phyloP scores from a whole-genome alignment of 2,888 invertebrate genomes.

The Lagria hirta region DNA sequence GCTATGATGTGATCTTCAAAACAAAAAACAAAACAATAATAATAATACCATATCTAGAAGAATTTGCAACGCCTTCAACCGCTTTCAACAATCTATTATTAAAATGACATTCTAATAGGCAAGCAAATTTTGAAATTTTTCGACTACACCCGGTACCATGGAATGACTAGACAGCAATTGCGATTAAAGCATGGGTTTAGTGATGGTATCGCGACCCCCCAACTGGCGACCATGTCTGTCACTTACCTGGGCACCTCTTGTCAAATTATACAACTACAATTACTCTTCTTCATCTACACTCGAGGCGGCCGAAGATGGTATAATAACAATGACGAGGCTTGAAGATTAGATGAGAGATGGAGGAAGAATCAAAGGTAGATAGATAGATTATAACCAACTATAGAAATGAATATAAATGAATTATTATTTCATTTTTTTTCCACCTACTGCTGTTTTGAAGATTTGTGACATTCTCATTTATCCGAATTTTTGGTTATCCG shows the following conservation, averaged over 20 bases:
- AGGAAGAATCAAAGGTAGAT: neutral
- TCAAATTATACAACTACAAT: slow-evolving; percentile 49
- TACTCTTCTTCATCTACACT: slow-evolving; percentile 42
- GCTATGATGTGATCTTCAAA: too few relatives aligned
- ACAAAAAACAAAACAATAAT: too few relatives aligned
- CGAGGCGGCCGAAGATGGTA: slow-evolving; percentile 27
- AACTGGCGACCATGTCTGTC: slow-evolving; percentile 50
- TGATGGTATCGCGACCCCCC: slow-evolving; percentile 52
- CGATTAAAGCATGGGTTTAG: slow-evolving; percentile 42
- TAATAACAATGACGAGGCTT: slow-evolving; percentile 28
- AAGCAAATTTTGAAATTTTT: neutral
- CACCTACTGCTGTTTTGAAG: too few relatives aligned
- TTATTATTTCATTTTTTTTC: too few relatives aligned
- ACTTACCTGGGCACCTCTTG: slow-evolving; percentile 52
- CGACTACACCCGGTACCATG: too few relatives aligned
- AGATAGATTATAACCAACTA: too few relatives aligned
- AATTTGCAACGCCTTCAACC: neutral
- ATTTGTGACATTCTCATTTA: too few relatives aligned
- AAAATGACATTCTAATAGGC: neutral
- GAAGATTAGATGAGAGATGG: slow-evolving; percentile 9
- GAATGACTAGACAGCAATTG: slow-evolving; percentile 45
- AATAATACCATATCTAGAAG: neutral
- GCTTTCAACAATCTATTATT: neutral
- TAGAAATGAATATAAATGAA: too few relatives aligned
- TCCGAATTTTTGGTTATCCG: too few relatives aligned